Percentiles rank a stretch among this genome's conserved stretches.
Evolutionary conservation across 2,113 vertebrate genomes (phyloP).

Genomic region (Sardina pilchardus): DNA sequence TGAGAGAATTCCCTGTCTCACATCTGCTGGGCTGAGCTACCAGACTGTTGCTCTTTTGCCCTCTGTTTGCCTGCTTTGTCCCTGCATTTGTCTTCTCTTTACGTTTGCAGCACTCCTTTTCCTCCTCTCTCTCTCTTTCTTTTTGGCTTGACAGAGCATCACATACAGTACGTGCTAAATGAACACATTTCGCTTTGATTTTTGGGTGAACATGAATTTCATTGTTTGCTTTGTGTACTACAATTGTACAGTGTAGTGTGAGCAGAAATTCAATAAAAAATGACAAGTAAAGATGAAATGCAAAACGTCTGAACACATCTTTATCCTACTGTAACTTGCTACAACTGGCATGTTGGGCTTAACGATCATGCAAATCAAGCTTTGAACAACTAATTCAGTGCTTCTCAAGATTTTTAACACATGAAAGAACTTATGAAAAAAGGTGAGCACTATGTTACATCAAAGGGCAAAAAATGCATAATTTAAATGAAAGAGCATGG

Average conservation of each 20-base stretch:
- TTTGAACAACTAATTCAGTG: slow-evolving; percentile 26
- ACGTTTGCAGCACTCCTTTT: neutral
- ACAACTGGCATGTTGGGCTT: neutral
- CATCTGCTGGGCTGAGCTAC: neutral
- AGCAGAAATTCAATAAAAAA: neutral
- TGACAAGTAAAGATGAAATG: neutral
- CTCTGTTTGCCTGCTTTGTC: neutral
- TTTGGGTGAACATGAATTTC: neutral
- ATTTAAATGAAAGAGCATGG: slow-evolving; percentile 23
- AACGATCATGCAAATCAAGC: slow-evolving; percentile 24
- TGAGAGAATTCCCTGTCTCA: slow-evolving; percentile 6
- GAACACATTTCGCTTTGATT: neutral
- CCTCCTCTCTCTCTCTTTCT: neutral
- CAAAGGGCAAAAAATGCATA: slow-evolving; percentile 32
- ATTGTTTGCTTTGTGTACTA: neutral
- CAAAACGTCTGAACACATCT: neutral
- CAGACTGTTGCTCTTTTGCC: neutral
- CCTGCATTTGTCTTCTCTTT: neutral
- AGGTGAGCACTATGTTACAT: slow-evolving; percentile 16
- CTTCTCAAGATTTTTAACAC: slow-evolving; percentile 30
- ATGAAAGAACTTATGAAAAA: slow-evolving; percentile 34
- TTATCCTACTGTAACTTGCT: neutral
- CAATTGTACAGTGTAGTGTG: neutral
- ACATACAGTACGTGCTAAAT: neutral
- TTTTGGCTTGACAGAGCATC: neutral